phyloP scores from a whole-genome alignment of 2,888 invertebrate genomes.

The Tinea trinotella region DNA sequence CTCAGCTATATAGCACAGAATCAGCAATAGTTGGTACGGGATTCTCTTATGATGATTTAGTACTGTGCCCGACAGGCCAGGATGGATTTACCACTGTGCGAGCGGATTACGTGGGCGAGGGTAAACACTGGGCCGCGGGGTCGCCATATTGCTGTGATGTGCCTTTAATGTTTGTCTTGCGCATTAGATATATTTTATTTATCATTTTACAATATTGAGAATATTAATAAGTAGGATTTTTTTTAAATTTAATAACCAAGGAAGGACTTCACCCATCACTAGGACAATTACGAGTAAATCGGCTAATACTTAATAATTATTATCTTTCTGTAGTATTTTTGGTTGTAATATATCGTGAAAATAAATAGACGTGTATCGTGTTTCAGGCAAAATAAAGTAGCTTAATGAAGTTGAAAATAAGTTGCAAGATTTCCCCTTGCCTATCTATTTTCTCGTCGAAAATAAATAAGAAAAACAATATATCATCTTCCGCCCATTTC shows the following conservation, averaged over 20 bases:
- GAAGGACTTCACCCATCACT: too few species aligned
- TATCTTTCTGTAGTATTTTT: background rate
- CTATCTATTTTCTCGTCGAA: constrained; percentile 53
- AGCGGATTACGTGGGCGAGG: constrained; percentile 70
- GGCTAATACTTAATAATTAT: background rate
- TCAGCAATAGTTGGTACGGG: constrained; percentile 30
- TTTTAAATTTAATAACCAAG: too few species aligned
- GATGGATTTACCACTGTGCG: constrained; percentile 64
- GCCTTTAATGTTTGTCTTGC: background rate
- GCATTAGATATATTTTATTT: background rate
- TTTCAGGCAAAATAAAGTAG: constrained; percentile 36
- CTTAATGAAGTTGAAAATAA: constrained; percentile 53
- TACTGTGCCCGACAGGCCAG: constrained; percentile 51
- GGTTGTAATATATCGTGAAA: constrained; percentile 19
- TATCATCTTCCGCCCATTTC: constrained; percentile 64
- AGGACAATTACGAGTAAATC: too few species aligned
- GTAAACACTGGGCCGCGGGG: constrained; percentile 68
- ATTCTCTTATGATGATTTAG: constrained; percentile 73
- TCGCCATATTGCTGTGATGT: constrained; percentile 66
- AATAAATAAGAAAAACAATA: constrained; percentile 66
- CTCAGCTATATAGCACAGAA: constrained; percentile 13
- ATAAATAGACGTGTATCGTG: constrained; percentile 23
- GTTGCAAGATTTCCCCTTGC: constrained; percentile 40
- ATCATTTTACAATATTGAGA: background rate
- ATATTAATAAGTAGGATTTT: too few species aligned